Base-by-base conservation (phyloP, 2,797 vertebrate species). In the Momotus momota region DNA sequence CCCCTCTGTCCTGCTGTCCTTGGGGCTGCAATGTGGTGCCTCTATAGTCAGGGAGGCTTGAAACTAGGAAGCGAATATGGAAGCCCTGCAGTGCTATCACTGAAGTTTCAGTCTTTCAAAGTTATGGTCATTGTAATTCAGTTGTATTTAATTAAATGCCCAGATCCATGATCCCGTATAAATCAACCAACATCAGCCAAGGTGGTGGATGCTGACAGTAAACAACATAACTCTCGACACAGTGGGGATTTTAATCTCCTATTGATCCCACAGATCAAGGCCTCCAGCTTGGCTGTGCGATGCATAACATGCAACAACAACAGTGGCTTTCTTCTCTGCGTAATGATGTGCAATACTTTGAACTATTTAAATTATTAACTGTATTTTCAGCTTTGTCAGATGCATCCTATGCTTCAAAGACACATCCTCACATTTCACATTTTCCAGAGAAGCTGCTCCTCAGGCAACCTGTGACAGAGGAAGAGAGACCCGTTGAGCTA, bases 21-120 rank as follows among this genome's bases (percentile, higher is more conserved):
- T 13, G 26, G 13, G 35, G 9, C 20, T 13, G 3, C 2, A 4
- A 15, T 6, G 2, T 2, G 6, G 7, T 20, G 6, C 33, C 8
- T 33, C 29, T 73, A 27, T 14, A 1, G 9, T 41, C 43, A 41
- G 20, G n/a, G 10, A 74, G 51, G 22, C 64, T 84, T 61, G 62
- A 73, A 48, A 27, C 2, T 14, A 9, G 33, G 31, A 79, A 62
- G 22, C 2, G 71, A 69, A 74, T 23, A 25, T 9, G 0, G 0
- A 82, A 89, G 23, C 7, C 2, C 0, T 23, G 40, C 0, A 1
- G 33, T 9, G 2, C 38, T 67, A 4, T n/a, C 38, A 13, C 7
- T 80, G 17, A 21, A 16, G 8, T 48, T 70, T 73, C 51, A 72
- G 31, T 33, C 46, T 52, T 69, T 79, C 48, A 57, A 64, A 89